phyloP scores from a whole-genome alignment of 2,113 vertebrate genomes.

The Oriolus oriolus region DNA sequence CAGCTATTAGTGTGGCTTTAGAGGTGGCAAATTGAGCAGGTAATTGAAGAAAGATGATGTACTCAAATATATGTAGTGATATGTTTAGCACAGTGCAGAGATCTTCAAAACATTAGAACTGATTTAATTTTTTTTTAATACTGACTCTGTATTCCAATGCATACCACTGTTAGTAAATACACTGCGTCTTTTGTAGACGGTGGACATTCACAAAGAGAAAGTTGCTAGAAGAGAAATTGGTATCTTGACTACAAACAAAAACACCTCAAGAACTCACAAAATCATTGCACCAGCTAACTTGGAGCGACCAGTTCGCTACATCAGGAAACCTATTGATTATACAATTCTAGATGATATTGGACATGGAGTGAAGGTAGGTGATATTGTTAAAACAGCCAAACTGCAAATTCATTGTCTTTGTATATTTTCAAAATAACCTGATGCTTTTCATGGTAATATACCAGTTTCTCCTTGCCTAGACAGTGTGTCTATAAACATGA shows the following conservation, averaged over 20 bases:
- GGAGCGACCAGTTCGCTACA: conserved; percentile 97
- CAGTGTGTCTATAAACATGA: neutral
- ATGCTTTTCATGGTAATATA: conserved; percentile 6
- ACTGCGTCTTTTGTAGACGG: conserved; percentile 84
- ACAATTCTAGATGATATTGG: conserved; percentile 97
- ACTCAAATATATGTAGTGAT: neutral
- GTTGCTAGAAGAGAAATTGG: conserved; percentile 98
- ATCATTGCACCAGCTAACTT: conserved; percentile 98
- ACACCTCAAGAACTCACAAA: conserved; percentile 98
- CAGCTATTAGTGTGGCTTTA: neutral
- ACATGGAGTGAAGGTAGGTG: conserved; percentile 95
- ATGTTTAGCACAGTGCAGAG: neutral
- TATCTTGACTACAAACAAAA: conserved; percentile 99
- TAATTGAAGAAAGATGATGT: neutral
- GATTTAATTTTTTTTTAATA: neutral
- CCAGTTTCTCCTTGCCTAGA: conserved; percentile 35
- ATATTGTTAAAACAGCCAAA: conserved; percentile 41
- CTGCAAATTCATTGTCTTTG: conserved; percentile 47
- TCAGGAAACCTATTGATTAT: conserved; percentile 98
- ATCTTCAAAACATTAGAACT: neutral
- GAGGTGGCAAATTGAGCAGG: neutral
- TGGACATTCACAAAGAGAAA: conserved; percentile 99
- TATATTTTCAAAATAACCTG: conserved; percentile 47
- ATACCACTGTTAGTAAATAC: conserved; percentile 56
- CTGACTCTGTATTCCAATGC: conserved; percentile 55